Conservation (phyloP, 2,888 invertebrate species). For the Campoplex nolae region DNA sequence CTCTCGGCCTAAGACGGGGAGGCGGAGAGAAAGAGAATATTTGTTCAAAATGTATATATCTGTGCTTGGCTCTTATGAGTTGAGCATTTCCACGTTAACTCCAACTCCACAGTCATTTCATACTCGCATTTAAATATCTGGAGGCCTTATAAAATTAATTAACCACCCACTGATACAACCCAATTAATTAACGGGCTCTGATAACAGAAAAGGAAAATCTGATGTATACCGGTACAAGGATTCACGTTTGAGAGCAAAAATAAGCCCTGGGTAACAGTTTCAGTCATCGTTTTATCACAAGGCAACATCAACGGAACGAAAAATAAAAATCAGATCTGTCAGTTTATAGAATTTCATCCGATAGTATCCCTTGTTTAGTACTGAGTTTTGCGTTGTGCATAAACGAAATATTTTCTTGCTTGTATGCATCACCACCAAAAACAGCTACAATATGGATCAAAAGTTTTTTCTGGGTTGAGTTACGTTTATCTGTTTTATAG, state of each 20-base stretch:
- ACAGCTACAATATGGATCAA: slow-evolving; percentile 1
- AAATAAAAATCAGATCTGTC: not conserved
- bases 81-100: slow-evolving; percentile 23
- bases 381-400: not conserved
- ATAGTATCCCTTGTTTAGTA: not conserved
- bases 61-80: slow-evolving; percentile 14
- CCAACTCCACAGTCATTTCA: slow-evolving; percentile 41
- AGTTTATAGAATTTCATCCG: not conserved
- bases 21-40: not conserved
- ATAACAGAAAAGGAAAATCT: not conserved
- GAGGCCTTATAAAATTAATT: slow-evolving; percentile 71
- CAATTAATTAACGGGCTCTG: slow-evolving; percentile 45
- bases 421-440: not conserved
- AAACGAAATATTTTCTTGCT: not conserved
- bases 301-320: not conserved
- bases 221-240: not conserved
- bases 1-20: not conserved
- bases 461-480: slow-evolving; percentile 16
- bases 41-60: not conserved
- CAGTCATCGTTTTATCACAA: not conserved
- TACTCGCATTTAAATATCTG: slow-evolving; percentile 15
- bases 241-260: not conserved
- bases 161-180: slow-evolving; percentile 56
- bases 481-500: slow-evolving; percentile 25
- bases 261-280: not conserved